Evolutionary conservation across 2,797 vertebrate species (phyloP).

Genomic region (Lepus townsendii): DNA sequence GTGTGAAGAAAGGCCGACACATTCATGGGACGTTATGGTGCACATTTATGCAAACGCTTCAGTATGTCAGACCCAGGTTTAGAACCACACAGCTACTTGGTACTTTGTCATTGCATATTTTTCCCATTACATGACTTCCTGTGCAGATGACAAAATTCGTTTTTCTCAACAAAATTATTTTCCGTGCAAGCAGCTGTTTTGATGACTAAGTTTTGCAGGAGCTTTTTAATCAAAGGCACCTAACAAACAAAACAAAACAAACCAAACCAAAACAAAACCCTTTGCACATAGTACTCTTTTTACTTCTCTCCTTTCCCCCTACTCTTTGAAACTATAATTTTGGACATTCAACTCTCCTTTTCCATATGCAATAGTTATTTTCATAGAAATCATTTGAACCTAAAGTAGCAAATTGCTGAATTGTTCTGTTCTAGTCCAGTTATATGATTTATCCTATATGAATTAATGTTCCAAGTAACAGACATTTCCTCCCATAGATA

Average conservation of each 20-base stretch:
- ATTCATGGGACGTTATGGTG: neutral
- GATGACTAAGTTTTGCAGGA: constrained; percentile 77
- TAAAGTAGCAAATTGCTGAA: constrained; percentile 35
- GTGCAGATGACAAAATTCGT: constrained; percentile 71
- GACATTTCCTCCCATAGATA: neutral
- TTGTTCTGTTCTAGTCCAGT: neutral
- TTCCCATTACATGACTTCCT: constrained; percentile 79
- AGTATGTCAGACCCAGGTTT: constrained; percentile 48
- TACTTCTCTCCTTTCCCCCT: neutral
- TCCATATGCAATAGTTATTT: constrained; percentile 56
- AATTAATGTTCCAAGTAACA: constrained; percentile 34
- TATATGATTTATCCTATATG: neutral
- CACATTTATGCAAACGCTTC: constrained; percentile 16
- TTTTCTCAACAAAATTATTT: constrained; percentile 64
- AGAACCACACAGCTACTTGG: constrained; percentile 62
- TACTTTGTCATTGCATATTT: constrained; percentile 62
- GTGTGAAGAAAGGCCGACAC: rapidly evolving
- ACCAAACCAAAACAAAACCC: constrained; percentile 7
- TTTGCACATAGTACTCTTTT: constrained; percentile 75
- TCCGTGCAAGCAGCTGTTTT: constrained; percentile 70
- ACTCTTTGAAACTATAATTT: constrained; percentile 69
- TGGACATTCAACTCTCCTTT: constrained; percentile 71
- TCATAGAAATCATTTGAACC: constrained; percentile 13
- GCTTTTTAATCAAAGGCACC: constrained; percentile 82
- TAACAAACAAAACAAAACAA: constrained; percentile 70